phyloP scores from a whole-genome alignment of 2,113 vertebrate genomes.

The Microcebus lehilahytsara region DNA sequence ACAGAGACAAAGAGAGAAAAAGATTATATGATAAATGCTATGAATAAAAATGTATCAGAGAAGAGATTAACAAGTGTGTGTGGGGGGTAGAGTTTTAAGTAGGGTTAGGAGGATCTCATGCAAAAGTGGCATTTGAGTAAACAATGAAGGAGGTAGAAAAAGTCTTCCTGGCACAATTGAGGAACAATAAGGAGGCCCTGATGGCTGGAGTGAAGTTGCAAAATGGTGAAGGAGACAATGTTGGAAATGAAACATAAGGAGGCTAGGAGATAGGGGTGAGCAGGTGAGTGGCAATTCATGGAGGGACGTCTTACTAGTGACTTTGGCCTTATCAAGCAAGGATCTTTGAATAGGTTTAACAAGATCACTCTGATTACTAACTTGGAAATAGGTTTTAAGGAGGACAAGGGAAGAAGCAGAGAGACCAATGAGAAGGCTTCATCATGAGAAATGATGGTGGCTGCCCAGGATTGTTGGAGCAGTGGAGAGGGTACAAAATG shows the following conservation, averaged over 20 bases:
- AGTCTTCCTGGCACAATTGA: neutral
- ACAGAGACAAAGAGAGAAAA: neutral
- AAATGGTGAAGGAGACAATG: neutral
- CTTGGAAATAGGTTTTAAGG: neutral
- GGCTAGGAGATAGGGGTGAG: fast-evolving
- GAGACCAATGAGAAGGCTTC: neutral
- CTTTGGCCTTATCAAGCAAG: neutral
- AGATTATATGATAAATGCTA: neutral
- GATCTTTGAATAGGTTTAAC: neutral
- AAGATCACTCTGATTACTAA: neutral
- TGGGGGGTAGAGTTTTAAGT: neutral
- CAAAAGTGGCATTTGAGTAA: neutral
- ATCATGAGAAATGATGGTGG: neutral
- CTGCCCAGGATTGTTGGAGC: neutral
- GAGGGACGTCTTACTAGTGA: neutral
- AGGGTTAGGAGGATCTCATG: neutral
- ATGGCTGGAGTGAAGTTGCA: neutral
- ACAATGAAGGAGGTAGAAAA: neutral
- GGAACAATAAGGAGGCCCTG: neutral
- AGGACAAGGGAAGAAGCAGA: neutral
- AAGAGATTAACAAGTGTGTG: neutral
- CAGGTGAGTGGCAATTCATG: neutral
- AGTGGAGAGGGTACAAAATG: neutral
- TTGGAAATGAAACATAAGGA: neutral
- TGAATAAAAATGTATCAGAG: neutral